Conservation (phyloP, 1,140 invertebrate genomes). For the Asobara japonica region DNA sequence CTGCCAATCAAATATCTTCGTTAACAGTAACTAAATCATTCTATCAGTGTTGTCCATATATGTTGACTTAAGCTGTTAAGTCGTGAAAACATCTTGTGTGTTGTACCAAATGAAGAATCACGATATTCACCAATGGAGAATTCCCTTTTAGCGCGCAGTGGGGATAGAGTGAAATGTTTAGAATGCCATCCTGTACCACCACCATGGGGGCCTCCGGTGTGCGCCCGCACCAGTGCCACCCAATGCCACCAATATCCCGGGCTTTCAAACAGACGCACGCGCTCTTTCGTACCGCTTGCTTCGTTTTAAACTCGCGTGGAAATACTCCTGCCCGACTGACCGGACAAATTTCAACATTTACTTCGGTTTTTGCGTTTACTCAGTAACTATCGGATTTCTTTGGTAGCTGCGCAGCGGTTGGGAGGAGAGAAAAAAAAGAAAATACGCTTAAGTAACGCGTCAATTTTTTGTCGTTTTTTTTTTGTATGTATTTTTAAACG, state of each 20-base stretch:
- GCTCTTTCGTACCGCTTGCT: conserved; percentile 39
- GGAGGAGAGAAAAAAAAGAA: background rate
- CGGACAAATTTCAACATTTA: conserved; percentile 56
- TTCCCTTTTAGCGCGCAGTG: too few species aligned
- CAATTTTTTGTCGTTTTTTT: background rate
- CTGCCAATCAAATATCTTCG: too few species aligned
- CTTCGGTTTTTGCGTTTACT: conserved; percentile 61
- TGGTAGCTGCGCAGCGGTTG: background rate
- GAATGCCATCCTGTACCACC: conserved; percentile 37
- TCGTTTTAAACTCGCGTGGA: conserved; percentile 55
- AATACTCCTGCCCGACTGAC: conserved; percentile 59
- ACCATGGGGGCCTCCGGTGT: background rate
- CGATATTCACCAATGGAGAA: too few species aligned
- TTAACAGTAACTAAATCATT: too few species aligned
- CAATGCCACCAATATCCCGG: conserved; percentile 32
- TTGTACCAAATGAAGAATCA: too few species aligned
- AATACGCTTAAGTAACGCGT: background rate
- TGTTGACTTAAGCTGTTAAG: too few species aligned
- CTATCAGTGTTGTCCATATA: too few species aligned
- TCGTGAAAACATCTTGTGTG: too few species aligned
- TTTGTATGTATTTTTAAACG: background rate
- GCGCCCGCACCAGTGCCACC: background rate
- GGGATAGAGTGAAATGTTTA: conserved; percentile 32
- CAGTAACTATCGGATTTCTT: conserved; percentile 46
- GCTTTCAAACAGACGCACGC: conserved; percentile 48